Evolutionary conservation across 2,113 vertebrate genomes (phyloP).

Genomic region (Regulus satrapa): DNA sequence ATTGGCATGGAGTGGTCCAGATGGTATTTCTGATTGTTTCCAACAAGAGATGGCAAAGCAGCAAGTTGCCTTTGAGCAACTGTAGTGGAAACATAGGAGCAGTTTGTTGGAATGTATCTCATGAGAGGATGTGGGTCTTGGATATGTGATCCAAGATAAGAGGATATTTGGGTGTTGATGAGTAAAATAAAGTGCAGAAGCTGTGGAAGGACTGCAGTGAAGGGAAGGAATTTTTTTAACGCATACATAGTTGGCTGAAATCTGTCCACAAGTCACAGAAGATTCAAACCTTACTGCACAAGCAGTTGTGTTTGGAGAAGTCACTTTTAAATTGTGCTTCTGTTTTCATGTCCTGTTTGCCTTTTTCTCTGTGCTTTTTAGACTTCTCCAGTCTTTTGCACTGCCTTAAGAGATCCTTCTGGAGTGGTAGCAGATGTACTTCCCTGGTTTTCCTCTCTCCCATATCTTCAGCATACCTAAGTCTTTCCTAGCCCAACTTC

Average conservation of each 20-base stretch:
- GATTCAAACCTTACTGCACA: not conserved
- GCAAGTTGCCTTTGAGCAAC: constrained; percentile 4
- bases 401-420: not conserved
- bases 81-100: not conserved
- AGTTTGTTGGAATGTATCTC: constrained; percentile 23
- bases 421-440: not conserved
- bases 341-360: not conserved
- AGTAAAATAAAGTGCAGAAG: not conserved
- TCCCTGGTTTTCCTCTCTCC: not conserved
- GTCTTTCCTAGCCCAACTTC: not conserved
- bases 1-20: constrained; percentile 15
- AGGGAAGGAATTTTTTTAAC: constrained; percentile 1
- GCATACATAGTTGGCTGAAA: not conserved
- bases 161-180: constrained; percentile 24
- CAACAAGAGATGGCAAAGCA: constrained; percentile 34
- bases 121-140: not conserved
- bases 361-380: not conserved
- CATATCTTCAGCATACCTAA: not conserved
- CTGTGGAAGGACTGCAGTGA: not conserved
- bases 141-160: not conserved
- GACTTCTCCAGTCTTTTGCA: not conserved
- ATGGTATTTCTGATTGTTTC: constrained; percentile 38
- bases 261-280: not conserved
- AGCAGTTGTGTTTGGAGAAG: not conserved
- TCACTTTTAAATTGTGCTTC: not conserved